phyloP scores from a whole-genome alignment of 1,140 invertebrate species.

The Zaprionus nigranus region DNA sequence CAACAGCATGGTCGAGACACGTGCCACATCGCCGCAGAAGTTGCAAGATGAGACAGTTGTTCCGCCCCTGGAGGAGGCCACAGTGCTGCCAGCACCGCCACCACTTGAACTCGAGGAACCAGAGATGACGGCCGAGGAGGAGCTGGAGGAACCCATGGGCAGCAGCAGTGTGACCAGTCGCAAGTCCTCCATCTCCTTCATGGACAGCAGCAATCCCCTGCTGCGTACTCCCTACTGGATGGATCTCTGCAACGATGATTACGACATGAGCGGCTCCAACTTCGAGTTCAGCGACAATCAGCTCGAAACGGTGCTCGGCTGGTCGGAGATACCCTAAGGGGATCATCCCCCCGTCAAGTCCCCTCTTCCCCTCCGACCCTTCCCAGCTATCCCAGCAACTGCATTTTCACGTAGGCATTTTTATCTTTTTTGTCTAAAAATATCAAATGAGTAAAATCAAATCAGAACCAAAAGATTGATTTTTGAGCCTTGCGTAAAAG shows the following conservation, averaged over 20 bases:
- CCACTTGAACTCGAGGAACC: conserved; percentile 10
- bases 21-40: conserved; percentile 46
- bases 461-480: conserved; percentile 63
- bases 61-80: conserved; percentile 8
- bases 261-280: conserved; percentile 62
- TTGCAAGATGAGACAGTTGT: conserved; percentile 3
- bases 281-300: conserved; percentile 65
- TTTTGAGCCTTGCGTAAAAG: conserved; percentile 58
- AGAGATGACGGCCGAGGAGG: neutral
- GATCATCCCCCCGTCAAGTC: neutral
- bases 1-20: conserved; percentile 44
- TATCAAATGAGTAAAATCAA: conserved; percentile 35
- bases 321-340: conserved; percentile 53
- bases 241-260: conserved; percentile 80
- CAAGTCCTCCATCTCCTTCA: conserved; percentile 73
- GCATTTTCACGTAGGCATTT: conserved; percentile 46
- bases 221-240: conserved; percentile 67
- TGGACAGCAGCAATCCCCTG: conserved; percentile 77
- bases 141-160: conserved; percentile 19
- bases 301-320: conserved; percentile 68
- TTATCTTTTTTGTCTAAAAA: conserved; percentile 27
- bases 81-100: conserved; percentile 33
- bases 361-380: neutral
- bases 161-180: conserved; percentile 45
- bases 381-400: conserved; percentile 5